Percentiles rank a stretch among this genome's conserved stretches.
phyloP scores from a whole-genome alignment of 2,888 invertebrate species.

The Megalurothrips usitatus region DNA sequence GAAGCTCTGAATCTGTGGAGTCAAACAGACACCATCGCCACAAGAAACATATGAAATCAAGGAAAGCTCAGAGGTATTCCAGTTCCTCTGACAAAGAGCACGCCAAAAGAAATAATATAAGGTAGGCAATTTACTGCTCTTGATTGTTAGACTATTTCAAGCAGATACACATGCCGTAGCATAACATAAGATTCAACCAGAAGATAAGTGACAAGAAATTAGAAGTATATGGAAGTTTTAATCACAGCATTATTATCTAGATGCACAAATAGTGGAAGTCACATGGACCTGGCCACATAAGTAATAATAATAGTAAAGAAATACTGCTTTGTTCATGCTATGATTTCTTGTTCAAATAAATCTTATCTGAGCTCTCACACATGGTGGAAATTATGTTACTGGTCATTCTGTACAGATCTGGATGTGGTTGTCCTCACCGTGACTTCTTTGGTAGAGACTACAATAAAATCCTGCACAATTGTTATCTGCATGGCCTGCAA shows the following conservation, averaged over 20 bases:
- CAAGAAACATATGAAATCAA: background rate
- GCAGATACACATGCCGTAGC: background rate
- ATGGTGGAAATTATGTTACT: background rate
- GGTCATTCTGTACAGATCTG: too few relatives aligned
- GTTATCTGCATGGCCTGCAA: too few relatives aligned
- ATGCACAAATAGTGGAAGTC: background rate
- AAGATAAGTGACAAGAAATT: too few relatives aligned
- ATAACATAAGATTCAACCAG: too few relatives aligned
- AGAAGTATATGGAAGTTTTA: background rate
- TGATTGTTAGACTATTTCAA: background rate
- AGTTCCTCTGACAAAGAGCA: slow-evolving; percentile 13
- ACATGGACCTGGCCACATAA: background rate
- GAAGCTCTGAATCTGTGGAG: slow-evolving; percentile 8
- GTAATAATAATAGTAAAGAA: too few relatives aligned
- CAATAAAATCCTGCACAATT: too few relatives aligned
- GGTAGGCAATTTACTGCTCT: background rate
- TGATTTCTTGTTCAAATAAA: background rate
- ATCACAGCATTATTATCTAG: background rate
- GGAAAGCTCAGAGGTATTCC: background rate
- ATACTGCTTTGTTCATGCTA: too few relatives aligned
- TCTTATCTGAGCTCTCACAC: background rate
- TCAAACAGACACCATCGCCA: background rate
- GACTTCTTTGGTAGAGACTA: too few relatives aligned
- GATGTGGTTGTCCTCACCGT: too few relatives aligned
- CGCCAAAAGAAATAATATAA: slow-evolving; percentile 11